These are phyloP conservation scores for Orthosia gothica DNA, from an alignment of 2,888 invertebrate genomes.

Conservation along the genomic window DNA sequence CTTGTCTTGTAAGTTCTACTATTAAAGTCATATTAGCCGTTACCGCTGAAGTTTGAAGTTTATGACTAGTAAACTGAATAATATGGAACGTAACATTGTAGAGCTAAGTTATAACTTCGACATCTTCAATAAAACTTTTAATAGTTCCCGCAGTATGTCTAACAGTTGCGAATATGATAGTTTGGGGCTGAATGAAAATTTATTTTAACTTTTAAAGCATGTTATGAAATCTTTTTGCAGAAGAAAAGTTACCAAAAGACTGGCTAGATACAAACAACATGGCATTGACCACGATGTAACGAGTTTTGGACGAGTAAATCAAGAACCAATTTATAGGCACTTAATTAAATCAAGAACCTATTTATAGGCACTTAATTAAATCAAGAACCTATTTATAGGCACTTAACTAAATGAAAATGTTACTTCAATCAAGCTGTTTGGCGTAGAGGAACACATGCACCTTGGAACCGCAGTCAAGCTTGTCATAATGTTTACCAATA, in stretches of 20 bases:
- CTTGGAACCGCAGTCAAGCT: not conserved
- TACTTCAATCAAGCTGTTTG: no score
- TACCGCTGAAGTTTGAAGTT: slow-evolving; percentile 30
- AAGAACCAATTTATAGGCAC: no score
- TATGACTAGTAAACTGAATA: slow-evolving; percentile 31
- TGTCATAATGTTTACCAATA: slow-evolving; percentile 9
- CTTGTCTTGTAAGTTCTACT: not conserved
- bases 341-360: no score
- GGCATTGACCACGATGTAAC: no score
- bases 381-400: no score
- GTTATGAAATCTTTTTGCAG: not conserved
- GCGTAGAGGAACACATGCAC: not conserved
- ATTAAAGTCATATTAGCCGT: slow-evolving; percentile 20
- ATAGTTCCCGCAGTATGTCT: slow-evolving; percentile 9
- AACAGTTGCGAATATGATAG: slow-evolving; percentile 4
- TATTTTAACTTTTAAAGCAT: not conserved
- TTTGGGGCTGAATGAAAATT: not conserved
- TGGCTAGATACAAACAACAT: not conserved
- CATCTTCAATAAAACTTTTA: slow-evolving; percentile 31
- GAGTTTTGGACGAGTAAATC: no score
- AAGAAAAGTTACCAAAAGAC: not conserved
- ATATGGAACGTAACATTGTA: slow-evolving; percentile 21
- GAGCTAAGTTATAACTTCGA: slow-evolving; percentile 22
- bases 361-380: no score
- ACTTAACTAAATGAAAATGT: no score